Evolutionary conservation across 2,113 vertebrate species (phyloP), one percentile per base, ranked within the genome.

Genomic region (Odobenus rosmarus): DNA sequence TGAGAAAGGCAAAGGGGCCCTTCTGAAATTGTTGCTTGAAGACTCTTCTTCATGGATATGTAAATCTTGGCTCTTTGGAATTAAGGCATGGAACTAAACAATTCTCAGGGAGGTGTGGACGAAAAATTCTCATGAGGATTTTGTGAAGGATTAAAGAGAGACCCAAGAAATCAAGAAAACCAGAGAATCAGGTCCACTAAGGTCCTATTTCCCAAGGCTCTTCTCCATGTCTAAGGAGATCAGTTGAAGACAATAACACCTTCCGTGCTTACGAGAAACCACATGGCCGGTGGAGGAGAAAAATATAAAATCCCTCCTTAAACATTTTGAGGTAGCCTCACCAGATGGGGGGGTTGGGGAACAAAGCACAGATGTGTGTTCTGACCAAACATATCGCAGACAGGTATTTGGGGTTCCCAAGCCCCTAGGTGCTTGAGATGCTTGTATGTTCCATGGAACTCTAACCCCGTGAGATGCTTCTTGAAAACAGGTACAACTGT

Each of bases 311-410:
- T 46, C 16, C 12, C 0, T 1, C 28, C 83, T 5, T 49, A 46
- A 31, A n/a, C 16, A 3, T 26, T 4, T 67, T 2, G 8, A 69
- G 69, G 16, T 3, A 28, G 5, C 31, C 57, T 53, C 11, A 26
- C 10, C 12, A 49, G 88, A 3, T 4, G 28, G 36, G 46, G 3
- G 5, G 21, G 0, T 0, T 8, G 4, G 21, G 42, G 1, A 16
- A 10, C n/a, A 23, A 26, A 79, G 13, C 46, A 42, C n/a, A 57
- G 67, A 15, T 0, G 1, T 13, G 14, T 36, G 57, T n/a, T 26
- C 71, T 55, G 2, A 26, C 19, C 51, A 36, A 51, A 31, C 33
- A 13, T 8, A 0, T 5, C 57, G 7, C 33, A 46, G 13, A 23
- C 12, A 36, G 53, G 26, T 11, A 4, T 53, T 31, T 4, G 19